phyloP scores from a whole-genome alignment of 1,140 invertebrate genomes.

The Apis florea region DNA sequence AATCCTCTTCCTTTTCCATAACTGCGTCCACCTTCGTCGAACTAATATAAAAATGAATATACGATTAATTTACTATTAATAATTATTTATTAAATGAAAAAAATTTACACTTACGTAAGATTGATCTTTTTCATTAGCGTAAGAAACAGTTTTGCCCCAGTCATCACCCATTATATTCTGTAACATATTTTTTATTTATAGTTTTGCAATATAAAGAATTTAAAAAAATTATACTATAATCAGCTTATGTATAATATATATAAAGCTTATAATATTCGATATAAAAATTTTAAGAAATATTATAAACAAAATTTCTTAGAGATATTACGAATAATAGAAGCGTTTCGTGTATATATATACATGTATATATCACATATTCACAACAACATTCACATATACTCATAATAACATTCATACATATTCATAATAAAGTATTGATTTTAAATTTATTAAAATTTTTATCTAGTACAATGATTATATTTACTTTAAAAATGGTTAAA shows the following conservation, averaged over 20 bases:
- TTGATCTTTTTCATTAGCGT: neutral
- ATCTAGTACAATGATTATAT: neutral
- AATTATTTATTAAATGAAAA: neutral
- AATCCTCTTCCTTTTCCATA: constrained; percentile 69
- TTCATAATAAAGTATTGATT: too few relatives aligned
- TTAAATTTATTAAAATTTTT: neutral
- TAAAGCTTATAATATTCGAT: neutral
- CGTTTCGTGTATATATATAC: too few relatives aligned
- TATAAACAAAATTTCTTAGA: neutral
- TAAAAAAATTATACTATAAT: neutral
- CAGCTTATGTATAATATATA: neutral
- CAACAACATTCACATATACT: too few relatives aligned
- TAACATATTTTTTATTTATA: neutral
- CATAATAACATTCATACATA: too few relatives aligned
- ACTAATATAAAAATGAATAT: constrained; percentile 38
- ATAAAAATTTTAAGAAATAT: neutral
- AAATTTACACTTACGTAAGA: constrained; percentile 46
- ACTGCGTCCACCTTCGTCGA: constrained; percentile 56
- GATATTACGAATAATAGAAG: neutral
- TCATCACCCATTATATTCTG: constrained; percentile 48
- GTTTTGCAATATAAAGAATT: neutral
- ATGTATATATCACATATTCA: neutral
- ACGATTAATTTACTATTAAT: neutral
- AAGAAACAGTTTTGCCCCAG: constrained; percentile 32
- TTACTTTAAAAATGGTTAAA: neutral